These are phyloP conservation scores for Drosophila sturtevanti DNA, from an alignment of 1,140 invertebrate species.

Conservation along the genomic window DNA sequence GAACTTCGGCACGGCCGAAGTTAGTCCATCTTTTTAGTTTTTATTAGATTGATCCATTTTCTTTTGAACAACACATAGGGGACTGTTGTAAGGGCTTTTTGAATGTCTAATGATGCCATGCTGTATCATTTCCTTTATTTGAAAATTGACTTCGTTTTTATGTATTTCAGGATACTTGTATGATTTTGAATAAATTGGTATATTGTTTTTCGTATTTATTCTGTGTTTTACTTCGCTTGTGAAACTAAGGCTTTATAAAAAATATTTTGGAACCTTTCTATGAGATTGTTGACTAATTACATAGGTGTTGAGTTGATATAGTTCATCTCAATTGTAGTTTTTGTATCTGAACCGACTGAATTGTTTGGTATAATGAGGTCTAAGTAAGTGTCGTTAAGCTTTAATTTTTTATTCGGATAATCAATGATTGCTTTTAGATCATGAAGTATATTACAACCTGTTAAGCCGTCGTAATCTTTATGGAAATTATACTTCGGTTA, in stretches of 20 bases:
- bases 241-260: conserved; percentile 38
- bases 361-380: too few species aligned
- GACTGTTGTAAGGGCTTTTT: conserved; percentile 43
- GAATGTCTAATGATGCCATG: conserved; percentile 25
- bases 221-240: conserved; percentile 59
- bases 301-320: too few species aligned
- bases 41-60: conserved; percentile 20
- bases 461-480: background rate
- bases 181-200: conserved; percentile 51
- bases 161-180: too few species aligned
- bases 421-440: background rate
- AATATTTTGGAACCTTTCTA: conserved; percentile 21
- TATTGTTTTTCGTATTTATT: conserved; percentile 23
- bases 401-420: background rate
- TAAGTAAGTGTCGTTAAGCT: background rate
- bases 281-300: background rate
- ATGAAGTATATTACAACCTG: background rate
- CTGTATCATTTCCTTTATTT: too few species aligned
- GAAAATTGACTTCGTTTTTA: too few species aligned
- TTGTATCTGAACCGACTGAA: too few species aligned
- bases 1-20: too few species aligned
- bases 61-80: conserved; percentile 44
- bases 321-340: too few species aligned
- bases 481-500: background rate
- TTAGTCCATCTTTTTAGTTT: too few species aligned